Evolutionary conservation across 1,140 invertebrate species (phyloP).

Genomic region (Drosophila pallidifrons): DNA sequence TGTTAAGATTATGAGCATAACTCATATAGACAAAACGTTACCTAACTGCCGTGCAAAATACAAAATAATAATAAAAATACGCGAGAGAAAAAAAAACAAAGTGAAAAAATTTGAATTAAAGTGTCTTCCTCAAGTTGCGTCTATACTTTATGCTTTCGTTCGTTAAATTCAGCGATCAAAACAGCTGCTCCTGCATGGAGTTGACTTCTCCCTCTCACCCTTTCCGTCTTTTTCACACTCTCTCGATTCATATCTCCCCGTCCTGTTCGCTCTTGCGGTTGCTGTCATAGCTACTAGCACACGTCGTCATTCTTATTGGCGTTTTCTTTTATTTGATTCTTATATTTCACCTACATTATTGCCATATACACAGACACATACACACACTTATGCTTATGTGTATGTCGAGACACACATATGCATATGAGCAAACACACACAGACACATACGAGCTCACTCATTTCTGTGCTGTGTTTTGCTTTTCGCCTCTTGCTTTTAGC

Average conservation of each 20-base stretch:
- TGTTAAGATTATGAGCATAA: conserved; percentile 76
- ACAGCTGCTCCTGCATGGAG: conserved; percentile 59
- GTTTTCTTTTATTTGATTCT: conserved; percentile 59
- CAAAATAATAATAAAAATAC: too few relatives aligned
- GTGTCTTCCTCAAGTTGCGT: conserved; percentile 22
- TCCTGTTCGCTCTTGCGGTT: background rate
- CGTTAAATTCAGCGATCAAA: conserved; percentile 53
- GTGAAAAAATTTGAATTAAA: conserved; percentile 22
- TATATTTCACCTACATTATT: conserved; percentile 70
- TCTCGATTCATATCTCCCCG: conserved; percentile 4
- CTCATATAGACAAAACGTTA: conserved; percentile 78
- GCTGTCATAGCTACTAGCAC: conserved; percentile 38
- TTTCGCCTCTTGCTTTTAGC: conserved; percentile 54
- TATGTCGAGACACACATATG: conserved; percentile 21
- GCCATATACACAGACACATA: conserved; percentile 49
- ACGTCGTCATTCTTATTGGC: conserved; percentile 60
- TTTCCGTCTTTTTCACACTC: conserved; percentile 11
- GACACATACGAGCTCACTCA: conserved; percentile 26
- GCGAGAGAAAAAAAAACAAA: background rate
- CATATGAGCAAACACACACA: conserved; percentile 18
- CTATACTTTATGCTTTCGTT: conserved; percentile 4
- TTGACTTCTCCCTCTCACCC: conserved; percentile 4
- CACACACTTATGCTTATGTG: conserved; percentile 9
- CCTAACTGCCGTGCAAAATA: conserved; percentile 73
- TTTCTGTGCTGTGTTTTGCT: conserved; percentile 58